Evolutionary conservation across 30 jellyfish, hydroid and myxozoan species (phyloP).

Genomic region (Turritopsis dohrnii): DNA sequence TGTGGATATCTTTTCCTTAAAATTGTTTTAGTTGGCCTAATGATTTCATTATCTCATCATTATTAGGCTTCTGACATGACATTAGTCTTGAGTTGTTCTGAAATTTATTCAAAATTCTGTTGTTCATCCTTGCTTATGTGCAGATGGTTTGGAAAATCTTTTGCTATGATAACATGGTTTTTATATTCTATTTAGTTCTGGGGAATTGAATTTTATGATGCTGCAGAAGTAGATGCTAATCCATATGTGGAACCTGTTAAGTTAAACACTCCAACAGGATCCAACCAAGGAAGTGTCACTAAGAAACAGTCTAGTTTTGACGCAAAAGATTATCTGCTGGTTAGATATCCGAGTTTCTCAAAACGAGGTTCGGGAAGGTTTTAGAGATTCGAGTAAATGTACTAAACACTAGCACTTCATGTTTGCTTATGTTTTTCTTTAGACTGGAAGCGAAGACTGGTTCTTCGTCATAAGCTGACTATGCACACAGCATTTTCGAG

Average conservation of each 20-base stretch:
- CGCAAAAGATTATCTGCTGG: slow-evolving; percentile 17
- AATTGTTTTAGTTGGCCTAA: too few species aligned
- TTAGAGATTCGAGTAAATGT: too few species aligned
- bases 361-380: slow-evolving; percentile 4
- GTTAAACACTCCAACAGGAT: neutral
- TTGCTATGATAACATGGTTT: neutral
- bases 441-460: slow-evolving; percentile 80
- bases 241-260: neutral
- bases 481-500: slow-evolving; percentile 89
- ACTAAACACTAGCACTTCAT: neutral
- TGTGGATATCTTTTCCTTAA: too few species aligned
- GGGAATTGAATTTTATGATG: slow-evolving; percentile 79
- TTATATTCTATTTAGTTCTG: slow-evolving; percentile 49
- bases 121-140: too few species aligned
- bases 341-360: slow-evolving; percentile 1
- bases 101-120: too few species aligned
- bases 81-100: too few species aligned
- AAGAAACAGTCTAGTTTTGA: neutral
- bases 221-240: slow-evolving; percentile 32
- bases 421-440: neutral
- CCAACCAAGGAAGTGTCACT: neutral
- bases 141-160: neutral
- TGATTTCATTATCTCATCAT: too few species aligned
- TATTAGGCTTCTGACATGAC: too few species aligned
- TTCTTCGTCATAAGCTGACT: slow-evolving; percentile 62